Evolutionary conservation across 2,888 invertebrate species (phyloP).

Genomic region (Machimus atricapillus): DNA sequence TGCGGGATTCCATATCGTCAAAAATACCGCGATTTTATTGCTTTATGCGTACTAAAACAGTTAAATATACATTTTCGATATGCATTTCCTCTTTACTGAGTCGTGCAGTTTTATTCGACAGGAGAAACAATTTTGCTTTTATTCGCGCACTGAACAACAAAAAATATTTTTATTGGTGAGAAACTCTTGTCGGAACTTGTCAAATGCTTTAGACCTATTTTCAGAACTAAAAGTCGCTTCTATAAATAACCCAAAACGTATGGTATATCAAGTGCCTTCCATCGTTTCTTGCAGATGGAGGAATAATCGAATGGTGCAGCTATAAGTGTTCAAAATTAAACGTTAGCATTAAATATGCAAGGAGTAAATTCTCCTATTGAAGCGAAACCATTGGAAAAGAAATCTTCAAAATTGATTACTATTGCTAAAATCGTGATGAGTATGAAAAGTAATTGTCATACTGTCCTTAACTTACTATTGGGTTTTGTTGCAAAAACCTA

Average conservation of each 20-base stretch:
- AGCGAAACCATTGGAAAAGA: too few species aligned
- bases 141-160: constrained; percentile 1
- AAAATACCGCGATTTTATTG: not conserved
- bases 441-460: too few species aligned
- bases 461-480: too few species aligned
- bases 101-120: not conserved
- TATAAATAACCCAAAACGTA: constrained; percentile 23
- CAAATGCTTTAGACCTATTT: constrained; percentile 33
- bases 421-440: too few species aligned
- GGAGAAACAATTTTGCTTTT: not conserved
- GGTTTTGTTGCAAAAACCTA: too few species aligned
- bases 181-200: constrained; percentile 34
- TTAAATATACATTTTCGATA: not conserved
- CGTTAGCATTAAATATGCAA: not conserved
- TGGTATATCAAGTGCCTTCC: not conserved
- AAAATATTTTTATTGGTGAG: constrained; percentile 25
- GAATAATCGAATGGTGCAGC: not conserved
- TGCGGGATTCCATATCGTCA: constrained; percentile 48
- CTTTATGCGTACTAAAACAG: not conserved
- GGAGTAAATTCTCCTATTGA: not conserved
- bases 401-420: too few species aligned
- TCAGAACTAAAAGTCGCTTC: not conserved
- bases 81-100: not conserved
- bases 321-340: not conserved
- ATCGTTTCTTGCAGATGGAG: constrained; percentile 33